Percentiles rank a stretch among this genome's conserved stretches.
phyloP scores from a whole-genome alignment of 2,888 invertebrate genomes.

The Embidobia sp. region DNA sequence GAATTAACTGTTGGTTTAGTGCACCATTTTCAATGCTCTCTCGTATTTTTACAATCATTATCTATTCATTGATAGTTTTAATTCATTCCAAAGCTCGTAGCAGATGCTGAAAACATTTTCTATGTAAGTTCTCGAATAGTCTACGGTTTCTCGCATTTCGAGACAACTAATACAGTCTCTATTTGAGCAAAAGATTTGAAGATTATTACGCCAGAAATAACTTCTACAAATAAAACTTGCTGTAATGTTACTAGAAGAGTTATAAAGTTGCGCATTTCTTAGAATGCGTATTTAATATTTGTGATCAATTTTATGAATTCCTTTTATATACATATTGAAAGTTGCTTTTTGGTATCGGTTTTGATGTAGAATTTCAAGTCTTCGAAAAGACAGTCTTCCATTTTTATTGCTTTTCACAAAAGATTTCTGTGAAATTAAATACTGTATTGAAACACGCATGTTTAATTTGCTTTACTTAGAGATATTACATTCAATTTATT shows the following conservation, averaged over 20 bases:
- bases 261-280: too few relatives aligned
- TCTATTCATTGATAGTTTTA: constrained; percentile 31
- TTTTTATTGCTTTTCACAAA: too few relatives aligned
- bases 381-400: too few relatives aligned
- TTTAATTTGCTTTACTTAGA: too few relatives aligned
- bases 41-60: constrained; percentile 29
- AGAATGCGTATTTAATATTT: too few relatives aligned
- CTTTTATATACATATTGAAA: too few relatives aligned
- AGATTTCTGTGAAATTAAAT: too few relatives aligned
- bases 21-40: background rate
- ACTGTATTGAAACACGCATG: too few relatives aligned
- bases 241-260: constrained; percentile 30
- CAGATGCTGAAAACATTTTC: constrained; percentile 22
- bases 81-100: constrained; percentile 38
- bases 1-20: background rate
- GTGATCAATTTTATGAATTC: too few relatives aligned
- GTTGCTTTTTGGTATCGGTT: too few relatives aligned
- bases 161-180: constrained; percentile 57
- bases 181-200: constrained; percentile 61
- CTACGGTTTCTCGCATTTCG: constrained; percentile 47
- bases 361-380: too few relatives aligned
- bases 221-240: constrained; percentile 56
- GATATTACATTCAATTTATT: too few relatives aligned
- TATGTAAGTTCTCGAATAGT: constrained; percentile 40
- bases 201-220: constrained; percentile 56